Percentiles rank a stretch among this genome's conserved stretches.
Conservation (phyloP, 2,888 invertebrate species). For the Drosophila borborema region DNA sequence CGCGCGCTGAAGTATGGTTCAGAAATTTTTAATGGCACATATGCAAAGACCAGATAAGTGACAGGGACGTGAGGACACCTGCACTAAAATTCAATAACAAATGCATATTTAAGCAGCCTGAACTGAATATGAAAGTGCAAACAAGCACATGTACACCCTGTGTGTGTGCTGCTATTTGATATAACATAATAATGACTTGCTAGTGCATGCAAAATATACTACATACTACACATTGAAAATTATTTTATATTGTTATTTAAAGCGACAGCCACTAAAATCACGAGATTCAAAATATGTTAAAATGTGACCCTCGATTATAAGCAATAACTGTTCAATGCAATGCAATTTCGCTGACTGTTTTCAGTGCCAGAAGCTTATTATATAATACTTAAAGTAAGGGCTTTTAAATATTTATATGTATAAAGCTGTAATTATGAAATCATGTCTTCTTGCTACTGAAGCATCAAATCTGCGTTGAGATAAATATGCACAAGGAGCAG, state of each 20-base stretch:
- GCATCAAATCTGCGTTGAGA: constrained; percentile 61
- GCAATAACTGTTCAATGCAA: not conserved
- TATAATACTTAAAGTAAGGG: constrained; percentile 46
- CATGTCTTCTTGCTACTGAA: not conserved
- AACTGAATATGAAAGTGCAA: constrained; percentile 26
- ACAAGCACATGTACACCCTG: not conserved
- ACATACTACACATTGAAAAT: constrained; percentile 35
- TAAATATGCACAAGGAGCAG: constrained; percentile 69
- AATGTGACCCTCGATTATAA: not conserved
- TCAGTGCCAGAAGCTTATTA: constrained; percentile 39
- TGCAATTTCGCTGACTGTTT: not conserved
- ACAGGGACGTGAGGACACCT: constrained; percentile 41
- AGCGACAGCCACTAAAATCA: constrained; percentile 1
- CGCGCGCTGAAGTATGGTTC: constrained; percentile 35
- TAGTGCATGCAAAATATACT: constrained; percentile 7
- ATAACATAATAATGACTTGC: constrained; percentile 53
- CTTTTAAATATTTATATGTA: constrained; percentile 54
- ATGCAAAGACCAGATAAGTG: constrained; percentile 13
- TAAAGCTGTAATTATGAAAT: constrained; percentile 55
- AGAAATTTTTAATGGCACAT: constrained; percentile 33
- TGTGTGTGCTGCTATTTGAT: constrained; percentile 21
- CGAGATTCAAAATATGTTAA: not conserved
- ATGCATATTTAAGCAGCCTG: constrained; percentile 57
- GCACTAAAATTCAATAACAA: constrained; percentile 64
- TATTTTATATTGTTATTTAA: constrained; percentile 63